Conservation (phyloP, 2,888 invertebrate genomes). For the Chloroclysta siterata region DNA sequence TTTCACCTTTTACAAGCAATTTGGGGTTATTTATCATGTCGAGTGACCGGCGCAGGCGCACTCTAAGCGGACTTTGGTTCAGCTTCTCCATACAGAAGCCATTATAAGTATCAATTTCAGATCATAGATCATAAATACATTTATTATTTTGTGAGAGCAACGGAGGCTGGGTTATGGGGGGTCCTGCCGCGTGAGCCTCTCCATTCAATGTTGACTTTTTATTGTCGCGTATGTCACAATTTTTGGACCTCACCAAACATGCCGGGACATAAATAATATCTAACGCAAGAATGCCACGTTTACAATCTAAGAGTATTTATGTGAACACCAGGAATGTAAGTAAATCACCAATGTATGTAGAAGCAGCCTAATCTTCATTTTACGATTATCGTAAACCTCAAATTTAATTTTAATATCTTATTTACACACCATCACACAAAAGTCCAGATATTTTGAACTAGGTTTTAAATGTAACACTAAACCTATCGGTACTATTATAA, state of each 20-base stretch:
- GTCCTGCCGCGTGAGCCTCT: constrained; percentile 69
- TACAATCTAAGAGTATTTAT: constrained; percentile 67
- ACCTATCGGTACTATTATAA: no score
- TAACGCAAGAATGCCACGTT: constrained; percentile 65
- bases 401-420: constrained; percentile 81
- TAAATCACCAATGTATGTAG: constrained; percentile 70
- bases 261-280: constrained; percentile 72
- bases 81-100: constrained; percentile 83
- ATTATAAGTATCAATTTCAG: constrained; percentile 85
- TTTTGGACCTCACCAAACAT: constrained; percentile 68
- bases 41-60: constrained; percentile 54
- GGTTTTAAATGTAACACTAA: background rate
- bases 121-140: constrained; percentile 84
- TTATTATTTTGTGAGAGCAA: constrained; percentile 64
- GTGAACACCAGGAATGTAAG: constrained; percentile 64
- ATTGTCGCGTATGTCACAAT: constrained; percentile 76
- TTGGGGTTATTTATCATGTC: constrained; percentile 81
- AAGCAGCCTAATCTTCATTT: constrained; percentile 75
- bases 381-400: constrained; percentile 79
- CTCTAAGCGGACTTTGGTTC: constrained; percentile 68
- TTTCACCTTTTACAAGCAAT: constrained; percentile 81
- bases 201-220: constrained; percentile 76
- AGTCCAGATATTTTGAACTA: constrained; percentile 25
- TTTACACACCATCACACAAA: constrained; percentile 63
- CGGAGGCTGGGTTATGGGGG: constrained; percentile 72